Conservation (phyloP, 2,888 invertebrate genomes). For the Sarcophaga subvicina region DNA sequence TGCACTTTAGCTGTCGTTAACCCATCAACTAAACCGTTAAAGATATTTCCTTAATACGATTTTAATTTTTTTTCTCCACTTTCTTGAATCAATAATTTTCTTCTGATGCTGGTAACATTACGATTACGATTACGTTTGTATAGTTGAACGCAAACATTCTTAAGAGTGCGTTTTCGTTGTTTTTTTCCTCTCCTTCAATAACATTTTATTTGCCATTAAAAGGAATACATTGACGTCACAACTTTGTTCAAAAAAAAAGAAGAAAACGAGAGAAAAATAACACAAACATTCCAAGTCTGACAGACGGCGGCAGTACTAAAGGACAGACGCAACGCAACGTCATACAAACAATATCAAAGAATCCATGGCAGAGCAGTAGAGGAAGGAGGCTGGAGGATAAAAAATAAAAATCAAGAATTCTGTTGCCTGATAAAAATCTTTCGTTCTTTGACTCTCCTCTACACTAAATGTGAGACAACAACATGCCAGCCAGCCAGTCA, state of each 20-base stretch:
- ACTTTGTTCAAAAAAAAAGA: neutral
- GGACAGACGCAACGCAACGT: neutral
- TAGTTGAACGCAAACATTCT: neutral
- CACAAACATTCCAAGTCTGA: neutral
- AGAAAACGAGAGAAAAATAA: neutral
- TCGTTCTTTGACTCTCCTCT: neutral
- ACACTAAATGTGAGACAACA: neutral
- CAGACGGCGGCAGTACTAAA: neutral
- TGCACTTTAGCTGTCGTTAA: too few relatives aligned
- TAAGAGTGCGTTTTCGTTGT: neutral
- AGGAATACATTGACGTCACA: slow-evolving; percentile 38
- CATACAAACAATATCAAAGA: slow-evolving; percentile 4
- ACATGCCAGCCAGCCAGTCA: slow-evolving; percentile 23
- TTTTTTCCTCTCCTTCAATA: neutral
- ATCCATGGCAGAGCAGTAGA: neutral
- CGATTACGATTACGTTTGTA: neutral
- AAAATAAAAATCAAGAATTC: neutral
- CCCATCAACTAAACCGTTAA: neutral
- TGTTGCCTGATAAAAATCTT: slow-evolving; percentile 23
- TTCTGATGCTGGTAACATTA: neutral
- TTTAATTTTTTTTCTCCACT: neutral
- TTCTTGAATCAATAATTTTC: neutral
- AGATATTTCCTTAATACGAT: neutral
- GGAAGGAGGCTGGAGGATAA: neutral
- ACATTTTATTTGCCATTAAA: slow-evolving; percentile 3